phyloP scores from a whole-genome alignment of 2,888 invertebrate species.

The Pterobdella sp. region DNA sequence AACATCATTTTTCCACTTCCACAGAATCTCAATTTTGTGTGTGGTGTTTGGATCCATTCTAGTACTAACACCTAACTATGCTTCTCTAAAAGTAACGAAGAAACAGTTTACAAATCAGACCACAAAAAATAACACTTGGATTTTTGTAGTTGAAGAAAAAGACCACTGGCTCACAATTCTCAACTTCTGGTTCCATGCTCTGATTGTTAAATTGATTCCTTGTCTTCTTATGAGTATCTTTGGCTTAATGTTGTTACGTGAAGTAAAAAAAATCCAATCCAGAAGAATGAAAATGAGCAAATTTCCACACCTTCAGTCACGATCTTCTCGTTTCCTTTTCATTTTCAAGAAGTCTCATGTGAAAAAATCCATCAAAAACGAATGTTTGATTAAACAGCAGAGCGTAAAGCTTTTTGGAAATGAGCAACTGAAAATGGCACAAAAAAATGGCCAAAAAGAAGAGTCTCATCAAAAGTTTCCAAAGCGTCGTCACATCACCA shows the following conservation, averaged over 20 bases:
- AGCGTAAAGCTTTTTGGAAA: too few species aligned
- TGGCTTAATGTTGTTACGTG: slow-evolving; percentile 47
- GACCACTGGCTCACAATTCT: slow-evolving; percentile 5
- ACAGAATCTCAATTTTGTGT: not conserved
- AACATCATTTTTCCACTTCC: too few species aligned
- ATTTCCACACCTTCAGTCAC: not conserved
- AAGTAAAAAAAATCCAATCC: slow-evolving; percentile 32
- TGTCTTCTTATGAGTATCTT: slow-evolving; percentile 72
- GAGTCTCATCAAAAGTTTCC: not conserved
- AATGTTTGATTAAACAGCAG: too few species aligned
- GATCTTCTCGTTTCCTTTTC: not conserved
- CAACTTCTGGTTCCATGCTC: slow-evolving; percentile 68
- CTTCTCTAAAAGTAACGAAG: slow-evolving; percentile 54
- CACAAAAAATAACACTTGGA: not conserved
- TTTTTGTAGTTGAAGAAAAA: not conserved
- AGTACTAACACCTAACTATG: slow-evolving; percentile 74
- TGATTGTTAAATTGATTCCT: slow-evolving; percentile 81
- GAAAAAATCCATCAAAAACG: too few species aligned
- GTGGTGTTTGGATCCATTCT: slow-evolving; percentile 62
- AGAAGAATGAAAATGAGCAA: not conserved
- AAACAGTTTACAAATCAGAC: not conserved
- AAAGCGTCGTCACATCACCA: too few species aligned
- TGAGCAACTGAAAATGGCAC: not conserved
- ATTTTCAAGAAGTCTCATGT: not conserved
- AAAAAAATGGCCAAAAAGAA: slow-evolving; percentile 1